Evolutionary conservation across 2,888 invertebrate genomes (phyloP), one percentile per base, ranked within the genome.

Genomic region (Stramonita haemastoma): DNA sequence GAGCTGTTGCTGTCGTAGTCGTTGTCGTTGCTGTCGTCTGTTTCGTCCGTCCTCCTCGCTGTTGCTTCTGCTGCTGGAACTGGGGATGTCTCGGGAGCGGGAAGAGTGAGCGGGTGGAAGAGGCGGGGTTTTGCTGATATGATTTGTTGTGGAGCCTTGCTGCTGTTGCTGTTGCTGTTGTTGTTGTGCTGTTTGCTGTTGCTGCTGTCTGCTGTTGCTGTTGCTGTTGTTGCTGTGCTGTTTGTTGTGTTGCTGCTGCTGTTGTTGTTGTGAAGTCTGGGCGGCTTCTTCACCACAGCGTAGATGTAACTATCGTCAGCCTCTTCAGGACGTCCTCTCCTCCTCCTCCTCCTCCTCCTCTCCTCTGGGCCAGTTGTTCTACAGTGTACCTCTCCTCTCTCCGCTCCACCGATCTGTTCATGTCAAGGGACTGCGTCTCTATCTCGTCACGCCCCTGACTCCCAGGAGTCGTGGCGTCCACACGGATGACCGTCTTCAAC

Each of bases 271-370:
- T 57, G 85, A 6, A n/a, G 70, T 77, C 32, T 19, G 34, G 89
- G 57, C 2, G 89, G 84, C 17, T 85, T 77, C 32, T 26, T 57
- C 6, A 85, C 89, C 73, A 83, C 56, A 85, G 73, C 89, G 85
- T 85, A 73, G 11, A 89, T 26, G 19, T 85, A 85, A 22, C 26
- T 46, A 8, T 83, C 81, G 11, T 22, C 26, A 4, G 11, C 11
- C 26, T 26, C 81, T 34, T 81, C 36, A 17, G 34, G 81, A 81
- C 77, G 77, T 13, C 8, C 13, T 0, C 32, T 0, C 34, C 11
- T 22, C 26, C 81, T 36, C 36, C 46, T 2, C 26, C 36, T 26
- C 79, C 34, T 19, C 5, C 13, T 11, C 34, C 8, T 79, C 36
- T 46, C 46, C 26, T 6, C 19, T 22, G 81, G 26, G 46, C 46